These are phyloP conservation scores for Pangasius mekongensis DNA, from an alignment of 2,797 vertebrate species.

Conservation along the genomic window DNA sequence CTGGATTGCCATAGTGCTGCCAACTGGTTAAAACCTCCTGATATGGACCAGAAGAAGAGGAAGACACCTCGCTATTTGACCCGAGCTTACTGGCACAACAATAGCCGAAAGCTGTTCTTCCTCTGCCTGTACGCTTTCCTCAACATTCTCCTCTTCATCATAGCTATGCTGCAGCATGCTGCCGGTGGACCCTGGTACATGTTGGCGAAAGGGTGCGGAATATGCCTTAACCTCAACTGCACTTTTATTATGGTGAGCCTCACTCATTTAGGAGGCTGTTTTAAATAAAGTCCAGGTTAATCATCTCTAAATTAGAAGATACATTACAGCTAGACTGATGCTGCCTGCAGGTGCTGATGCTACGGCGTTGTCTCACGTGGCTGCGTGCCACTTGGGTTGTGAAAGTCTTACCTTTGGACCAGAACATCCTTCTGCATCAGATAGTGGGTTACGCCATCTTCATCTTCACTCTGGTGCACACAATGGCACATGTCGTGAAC, in stretches of 20 bases:
- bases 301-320: background rate
- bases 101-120: conserved; percentile 80
- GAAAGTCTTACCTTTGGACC: conserved; percentile 83
- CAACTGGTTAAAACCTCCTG: conserved; percentile 85
- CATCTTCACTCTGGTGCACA: conserved; percentile 71
- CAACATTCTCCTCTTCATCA: conserved; percentile 77
- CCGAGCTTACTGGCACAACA: conserved; percentile 84
- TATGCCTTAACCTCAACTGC: conserved; percentile 90
- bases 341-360: conserved; percentile 81
- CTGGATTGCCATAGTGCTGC: conserved; percentile 75
- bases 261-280: background rate
- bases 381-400: conserved; percentile 81
- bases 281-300: background rate
- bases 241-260: conserved; percentile 81
- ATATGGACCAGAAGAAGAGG: conserved; percentile 44
- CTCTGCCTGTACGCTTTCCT: conserved; percentile 73
- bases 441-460: conserved; percentile 82
- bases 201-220: conserved; percentile 85
- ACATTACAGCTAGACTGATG: background rate
- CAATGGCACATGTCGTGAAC: conserved; percentile 80
- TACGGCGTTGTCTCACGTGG: conserved; percentile 84
- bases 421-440: conserved; percentile 84
- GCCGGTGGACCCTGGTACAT: conserved; percentile 66
- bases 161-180: conserved; percentile 67
- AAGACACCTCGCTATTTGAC: conserved; percentile 75